Base-by-base conservation (phyloP, 2,797 vertebrate genomes). In the Brotula barbata region DNA sequence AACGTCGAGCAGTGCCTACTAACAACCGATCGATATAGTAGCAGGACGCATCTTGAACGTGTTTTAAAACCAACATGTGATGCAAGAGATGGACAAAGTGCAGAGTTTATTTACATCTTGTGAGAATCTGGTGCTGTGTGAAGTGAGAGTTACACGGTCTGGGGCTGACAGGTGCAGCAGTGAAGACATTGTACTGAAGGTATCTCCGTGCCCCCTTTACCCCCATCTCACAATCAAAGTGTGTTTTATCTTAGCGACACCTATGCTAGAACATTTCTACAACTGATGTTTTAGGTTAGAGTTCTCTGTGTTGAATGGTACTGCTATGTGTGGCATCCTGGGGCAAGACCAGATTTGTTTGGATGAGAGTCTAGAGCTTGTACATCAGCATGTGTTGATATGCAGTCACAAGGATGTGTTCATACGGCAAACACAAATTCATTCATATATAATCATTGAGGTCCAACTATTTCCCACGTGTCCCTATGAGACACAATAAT, bases 101-200 rank as follows among this genome's bases (percentile, higher is more conserved):
- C 25, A 34, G 33, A 33, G 15, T 34, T 49, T 19, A 16, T 52
- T 31, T 15, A 34, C 25, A 34, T 51, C 39, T 44, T 23, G 21
- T 46, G 37, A 40, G 63, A 50, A 67, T 55, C 65, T 68, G 57
- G 39, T 58, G 25, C 39, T 21, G 23, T 40, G 39, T 46, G 44
- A 23, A 3, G 3, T 46, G 7, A 23, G 7, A 23, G 15, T 23
- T 3, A 23, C 3, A 23, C 6, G 19, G 25, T 28, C 8, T 4
- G 25, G 44, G 44, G 21, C 12, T 23, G 44, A 21, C 44, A 46
- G 19, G 21, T 23, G 23, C 25, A 4, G 25, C 4, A 28, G 25
- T 4, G 8, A 28, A 8, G 25, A 28, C 4, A 28, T 8, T 28
- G 14, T 45, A 45, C 6, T 23, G 21, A 22, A 7, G 19, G 6